These are phyloP conservation scores for Ammodytes dubius DNA, from an alignment of 2,113 vertebrate genomes.

Conservation along the genomic window DNA sequence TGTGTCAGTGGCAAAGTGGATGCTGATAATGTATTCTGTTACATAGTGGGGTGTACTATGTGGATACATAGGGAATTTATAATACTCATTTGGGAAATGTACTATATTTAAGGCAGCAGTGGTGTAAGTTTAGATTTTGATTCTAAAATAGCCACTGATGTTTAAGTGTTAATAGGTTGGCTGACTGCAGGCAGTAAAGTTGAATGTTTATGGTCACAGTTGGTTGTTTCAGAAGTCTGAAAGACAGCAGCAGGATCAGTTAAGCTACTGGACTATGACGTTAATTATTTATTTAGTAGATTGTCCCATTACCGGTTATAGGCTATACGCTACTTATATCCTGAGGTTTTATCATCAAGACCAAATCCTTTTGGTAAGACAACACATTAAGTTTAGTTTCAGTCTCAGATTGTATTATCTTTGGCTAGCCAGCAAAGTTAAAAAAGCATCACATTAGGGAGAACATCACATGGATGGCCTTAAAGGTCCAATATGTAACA, in stretches of 20 bases:
- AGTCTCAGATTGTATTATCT: background rate
- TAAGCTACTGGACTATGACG: conserved; percentile 8
- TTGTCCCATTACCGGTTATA: background rate
- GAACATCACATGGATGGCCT: background rate
- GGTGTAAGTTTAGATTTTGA: background rate
- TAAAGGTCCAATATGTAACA: background rate
- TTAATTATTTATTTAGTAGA: background rate
- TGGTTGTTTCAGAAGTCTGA: conserved; percentile 25
- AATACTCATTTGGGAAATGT: conserved; percentile 40
- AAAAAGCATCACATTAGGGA: background rate
- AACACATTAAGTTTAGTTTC: background rate
- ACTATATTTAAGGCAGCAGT: background rate
- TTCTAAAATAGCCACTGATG: background rate
- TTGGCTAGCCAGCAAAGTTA: background rate
- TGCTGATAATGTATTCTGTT: conserved; percentile 28
- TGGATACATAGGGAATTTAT: conserved; percentile 12
- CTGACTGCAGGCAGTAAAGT: background rate
- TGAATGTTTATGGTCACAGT: conserved; percentile 5
- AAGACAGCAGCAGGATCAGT: background rate
- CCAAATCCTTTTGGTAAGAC: conserved; percentile 3
- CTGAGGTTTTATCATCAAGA: conserved; percentile 4
- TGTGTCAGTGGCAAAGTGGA: conserved; percentile 13
- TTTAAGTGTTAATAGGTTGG: conserved; percentile 4
- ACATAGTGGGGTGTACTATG: background rate
- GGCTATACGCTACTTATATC: background rate